A percentile compares a stretch with the other conserved stretches of the same genome.
phyloP scores from a whole-genome alignment of 2,113 vertebrate species.

The Lanius collurio region DNA sequence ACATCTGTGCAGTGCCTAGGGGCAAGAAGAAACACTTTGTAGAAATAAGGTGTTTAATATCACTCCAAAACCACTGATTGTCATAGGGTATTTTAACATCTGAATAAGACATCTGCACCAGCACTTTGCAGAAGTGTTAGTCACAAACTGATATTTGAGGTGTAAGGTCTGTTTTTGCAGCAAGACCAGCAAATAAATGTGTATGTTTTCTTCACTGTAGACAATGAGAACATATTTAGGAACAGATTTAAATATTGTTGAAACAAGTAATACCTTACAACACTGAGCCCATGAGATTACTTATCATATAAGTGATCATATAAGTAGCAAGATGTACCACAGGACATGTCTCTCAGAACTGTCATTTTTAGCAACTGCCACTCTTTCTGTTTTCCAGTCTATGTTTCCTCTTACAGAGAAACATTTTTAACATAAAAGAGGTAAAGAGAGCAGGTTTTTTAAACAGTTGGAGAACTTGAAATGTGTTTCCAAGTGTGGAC shows the following conservation, averaged over 20 bases:
- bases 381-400: background rate
- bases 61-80: background rate
- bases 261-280: background rate
- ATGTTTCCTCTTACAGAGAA: background rate
- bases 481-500: background rate
- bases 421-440: background rate
- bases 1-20: slow-evolving; percentile 89
- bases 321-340: background rate
- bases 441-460: background rate
- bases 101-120: background rate
- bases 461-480: background rate
- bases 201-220: background rate
- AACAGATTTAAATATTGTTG: background rate
- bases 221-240: background rate
- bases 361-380: background rate
- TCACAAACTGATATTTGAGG: background rate
- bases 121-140: background rate
- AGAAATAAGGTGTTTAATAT: background rate
- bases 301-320: background rate
- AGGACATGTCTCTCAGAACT: background rate
- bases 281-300: background rate
- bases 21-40: slow-evolving; percentile 43
- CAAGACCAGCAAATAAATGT: background rate
- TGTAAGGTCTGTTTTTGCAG: background rate
- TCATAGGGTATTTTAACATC: background rate